Evolutionary conservation across 2,888 invertebrate species (phyloP), one percentile per base, ranked within the genome.

Genomic region (Halictus ligatus): DNA sequence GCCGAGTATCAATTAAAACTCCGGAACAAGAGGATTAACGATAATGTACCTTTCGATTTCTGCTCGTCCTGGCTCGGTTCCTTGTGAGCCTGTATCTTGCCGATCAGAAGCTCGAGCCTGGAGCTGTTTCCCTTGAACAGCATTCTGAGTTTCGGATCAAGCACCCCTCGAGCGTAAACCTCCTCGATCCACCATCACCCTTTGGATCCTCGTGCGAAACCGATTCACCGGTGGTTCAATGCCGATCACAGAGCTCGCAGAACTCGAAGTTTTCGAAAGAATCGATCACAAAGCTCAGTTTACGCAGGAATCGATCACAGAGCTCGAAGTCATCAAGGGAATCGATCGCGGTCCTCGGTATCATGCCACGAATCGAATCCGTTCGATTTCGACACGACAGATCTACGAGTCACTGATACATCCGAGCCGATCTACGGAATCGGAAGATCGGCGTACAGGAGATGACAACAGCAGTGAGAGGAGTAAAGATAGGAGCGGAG

Each of bases 61-160:
- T 91, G 75, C 54, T 91, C 89, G 73, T 92, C 91, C 89, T 94
- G 91, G 7, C 81, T 82, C 10, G 97, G 97, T 94, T 98, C 98
- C 96, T 98, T 98, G 93, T 97, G 98, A 8, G 98, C 98, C 95
- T 98, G 98, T 92, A 98, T 98, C 96, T 98, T 98, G 95, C 98
- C 98, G 91, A 98, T 98, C 92, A 98, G 96, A 94, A 98, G 97
- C 95, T 98, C 98, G 94, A 98, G 96, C 92, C 98, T 96, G 94
- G 97, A 97, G 96, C 98, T 98, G 95, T 98, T 98, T 89, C 98
- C 98, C 95, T 98, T 98, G 96, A 98, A 98, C 95, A 98, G 96
- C 98, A 98, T 98, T 94, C 95, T 96, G 93, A 48, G 21, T 50
- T 21, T 43, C 67, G 12, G 40, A 74, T 81, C 64, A 73, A 29